Conservation (phyloP, 2,888 invertebrate species). For the Aphidoletes aphidimyza region DNA sequence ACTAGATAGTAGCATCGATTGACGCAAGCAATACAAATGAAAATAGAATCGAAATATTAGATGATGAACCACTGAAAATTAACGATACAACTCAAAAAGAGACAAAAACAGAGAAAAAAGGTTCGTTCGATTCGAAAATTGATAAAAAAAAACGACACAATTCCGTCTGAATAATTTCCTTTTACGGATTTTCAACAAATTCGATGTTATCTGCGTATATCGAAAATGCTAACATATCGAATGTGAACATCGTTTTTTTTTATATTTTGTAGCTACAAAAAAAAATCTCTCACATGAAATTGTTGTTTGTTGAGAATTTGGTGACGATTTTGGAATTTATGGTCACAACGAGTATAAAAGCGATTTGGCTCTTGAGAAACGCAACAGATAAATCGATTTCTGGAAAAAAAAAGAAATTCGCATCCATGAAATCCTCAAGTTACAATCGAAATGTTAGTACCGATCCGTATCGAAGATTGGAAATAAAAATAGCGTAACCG, state of each 20-base stretch:
- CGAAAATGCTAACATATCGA: slow-evolving; percentile 43
- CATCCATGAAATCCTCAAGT: not conserved
- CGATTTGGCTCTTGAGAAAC: slow-evolving; percentile 34
- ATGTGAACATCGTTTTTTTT: slow-evolving; percentile 29
- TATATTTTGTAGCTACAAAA: not conserved
- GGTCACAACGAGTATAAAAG: not conserved
- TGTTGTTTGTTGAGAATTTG: not conserved
- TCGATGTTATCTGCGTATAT: not conserved
- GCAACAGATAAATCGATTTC: slow-evolving; percentile 7
- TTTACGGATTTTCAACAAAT: slow-evolving; percentile 6
- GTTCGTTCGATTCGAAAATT: not conserved
- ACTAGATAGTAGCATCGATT: not conserved
- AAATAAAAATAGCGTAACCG: too few relatives aligned
- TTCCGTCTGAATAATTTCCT: slow-evolving; percentile 21
- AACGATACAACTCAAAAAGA: not conserved
- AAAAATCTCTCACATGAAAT: not conserved
- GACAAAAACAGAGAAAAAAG: not conserved
- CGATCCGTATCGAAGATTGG: not conserved
- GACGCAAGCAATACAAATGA: not conserved
- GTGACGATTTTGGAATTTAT: slow-evolving; percentile 36
- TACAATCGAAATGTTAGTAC: not conserved
- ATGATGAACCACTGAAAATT: not conserved
- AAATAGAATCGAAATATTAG: slow-evolving; percentile 31
- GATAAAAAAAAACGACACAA: not conserved
- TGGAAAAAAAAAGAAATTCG: not conserved